phyloP scores from a whole-genome alignment of 2,113 vertebrate species.

The Labeo catla region DNA sequence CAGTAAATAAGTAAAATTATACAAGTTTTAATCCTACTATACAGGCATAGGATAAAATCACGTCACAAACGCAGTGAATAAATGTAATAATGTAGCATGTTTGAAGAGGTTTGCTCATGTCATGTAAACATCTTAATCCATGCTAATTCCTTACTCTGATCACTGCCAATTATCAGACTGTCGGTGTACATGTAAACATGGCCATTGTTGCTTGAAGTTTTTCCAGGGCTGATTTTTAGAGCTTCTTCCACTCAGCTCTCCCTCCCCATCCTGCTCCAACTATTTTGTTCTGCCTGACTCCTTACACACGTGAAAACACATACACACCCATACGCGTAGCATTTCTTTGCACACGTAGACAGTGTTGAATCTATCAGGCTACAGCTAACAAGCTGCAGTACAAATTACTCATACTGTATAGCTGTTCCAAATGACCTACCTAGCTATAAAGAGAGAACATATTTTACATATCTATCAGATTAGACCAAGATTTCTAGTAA shows the following conservation, averaged over 20 bases:
- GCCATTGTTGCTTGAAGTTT: slow-evolving; percentile 10
- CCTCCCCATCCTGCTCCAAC: background rate
- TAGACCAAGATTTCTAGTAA: too few relatives aligned
- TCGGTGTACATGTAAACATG: slow-evolving; percentile 14
- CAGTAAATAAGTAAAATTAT: background rate
- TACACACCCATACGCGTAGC: slow-evolving; percentile 23
- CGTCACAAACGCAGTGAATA: background rate
- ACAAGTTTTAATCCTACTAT: background rate
- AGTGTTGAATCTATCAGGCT: background rate
- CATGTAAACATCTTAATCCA: slow-evolving; percentile 1
- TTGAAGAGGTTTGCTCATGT: background rate
- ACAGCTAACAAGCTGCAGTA: background rate
- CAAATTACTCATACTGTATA: background rate
- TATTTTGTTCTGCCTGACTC: slow-evolving; percentile 8
- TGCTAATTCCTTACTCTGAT: background rate
- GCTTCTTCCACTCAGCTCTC: background rate
- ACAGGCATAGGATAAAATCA: background rate
- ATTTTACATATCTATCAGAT: too few relatives aligned
- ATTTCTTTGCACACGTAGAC: background rate
- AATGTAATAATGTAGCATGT: background rate
- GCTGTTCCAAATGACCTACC: background rate
- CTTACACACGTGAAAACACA: background rate
- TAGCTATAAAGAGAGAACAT: background rate
- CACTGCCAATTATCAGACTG: background rate
- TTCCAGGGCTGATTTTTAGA: background rate